Evolutionary conservation across 2,797 vertebrate genomes (phyloP).

Genomic region (Onychomys leucogaster): DNA sequence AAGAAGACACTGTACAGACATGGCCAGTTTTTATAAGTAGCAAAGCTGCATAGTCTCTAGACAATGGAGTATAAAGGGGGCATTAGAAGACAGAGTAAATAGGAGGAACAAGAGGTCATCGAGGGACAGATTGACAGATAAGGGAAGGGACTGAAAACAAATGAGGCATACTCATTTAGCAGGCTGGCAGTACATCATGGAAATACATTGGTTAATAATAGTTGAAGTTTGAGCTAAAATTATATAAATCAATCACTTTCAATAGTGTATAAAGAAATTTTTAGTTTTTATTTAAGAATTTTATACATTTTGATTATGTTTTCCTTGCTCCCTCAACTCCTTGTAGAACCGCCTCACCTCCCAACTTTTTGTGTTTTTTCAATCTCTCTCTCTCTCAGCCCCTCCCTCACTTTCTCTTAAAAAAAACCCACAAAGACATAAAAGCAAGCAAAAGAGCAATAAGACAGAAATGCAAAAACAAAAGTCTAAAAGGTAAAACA

Average conservation of each 20-base stretch:
- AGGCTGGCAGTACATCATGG: not conserved
- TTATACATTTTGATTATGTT: not conserved
- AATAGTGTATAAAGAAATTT: not conserved
- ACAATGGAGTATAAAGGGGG: not conserved
- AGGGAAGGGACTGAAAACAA: not conserved
- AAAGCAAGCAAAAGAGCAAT: not conserved
- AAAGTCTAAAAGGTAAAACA: not conserved
- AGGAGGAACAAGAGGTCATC: not conserved
- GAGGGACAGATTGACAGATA: not conserved
- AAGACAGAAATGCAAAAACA: not conserved
- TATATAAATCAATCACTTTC: constrained; percentile 28
- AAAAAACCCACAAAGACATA: not conserved
- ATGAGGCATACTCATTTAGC: not conserved
- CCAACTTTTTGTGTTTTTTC: not conserved
- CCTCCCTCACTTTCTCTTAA: not conserved
- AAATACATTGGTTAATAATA: not conserved
- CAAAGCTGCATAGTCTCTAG: not conserved
- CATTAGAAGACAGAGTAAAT: not conserved
- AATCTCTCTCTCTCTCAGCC: no score
- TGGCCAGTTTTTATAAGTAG: constrained; percentile 12
- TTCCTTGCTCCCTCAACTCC: not conserved
- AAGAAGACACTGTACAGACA: not conserved
- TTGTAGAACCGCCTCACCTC: not conserved
- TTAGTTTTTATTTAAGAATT: constrained; percentile 30
- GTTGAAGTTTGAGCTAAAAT: constrained; percentile 10